Evolutionary conservation across 92 coral and sea anemone species (phyloP).

Genomic region (Paragorgia papillata): DNA sequence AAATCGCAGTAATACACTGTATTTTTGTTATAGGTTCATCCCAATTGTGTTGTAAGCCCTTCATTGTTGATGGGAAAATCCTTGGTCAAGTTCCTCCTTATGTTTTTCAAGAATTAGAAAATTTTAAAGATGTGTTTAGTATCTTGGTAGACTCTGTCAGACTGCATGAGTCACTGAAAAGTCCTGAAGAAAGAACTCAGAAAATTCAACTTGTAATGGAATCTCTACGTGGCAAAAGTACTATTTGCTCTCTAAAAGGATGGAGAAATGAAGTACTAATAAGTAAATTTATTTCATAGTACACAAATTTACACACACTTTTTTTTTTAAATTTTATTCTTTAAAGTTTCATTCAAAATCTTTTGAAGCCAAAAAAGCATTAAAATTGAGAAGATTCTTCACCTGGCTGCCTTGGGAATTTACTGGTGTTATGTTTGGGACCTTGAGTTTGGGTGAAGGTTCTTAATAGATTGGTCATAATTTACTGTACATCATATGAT

Average conservation of each 20-base stretch:
- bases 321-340: too few relatives aligned
- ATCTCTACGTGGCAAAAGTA: constrained; percentile 66
- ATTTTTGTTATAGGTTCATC: constrained; percentile 52
- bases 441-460: too few relatives aligned
- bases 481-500: too few relatives aligned
- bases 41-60: constrained; percentile 65
- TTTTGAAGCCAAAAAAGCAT: too few relatives aligned
- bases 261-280: constrained; percentile 97
- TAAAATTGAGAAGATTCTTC: too few relatives aligned
- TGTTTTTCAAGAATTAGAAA: constrained; percentile 57
- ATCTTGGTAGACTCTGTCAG: constrained; percentile 58
- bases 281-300: not conserved
- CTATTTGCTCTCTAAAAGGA: constrained; percentile 71
- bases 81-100: constrained; percentile 78
- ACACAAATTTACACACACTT: too few relatives aligned
- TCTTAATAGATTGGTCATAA: too few relatives aligned
- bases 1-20: too few relatives aligned
- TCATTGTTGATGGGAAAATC: constrained; percentile 73
- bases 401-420: too few relatives aligned
- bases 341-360: too few relatives aligned
- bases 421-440: too few relatives aligned
- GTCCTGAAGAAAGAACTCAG: constrained; percentile 71
- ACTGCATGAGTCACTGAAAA: constrained; percentile 61
- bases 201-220: constrained; percentile 74
- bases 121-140: constrained; percentile 64